Conservation (phyloP, 2,113 vertebrate genomes). For the Phalacrocorax pelagicus region DNA sequence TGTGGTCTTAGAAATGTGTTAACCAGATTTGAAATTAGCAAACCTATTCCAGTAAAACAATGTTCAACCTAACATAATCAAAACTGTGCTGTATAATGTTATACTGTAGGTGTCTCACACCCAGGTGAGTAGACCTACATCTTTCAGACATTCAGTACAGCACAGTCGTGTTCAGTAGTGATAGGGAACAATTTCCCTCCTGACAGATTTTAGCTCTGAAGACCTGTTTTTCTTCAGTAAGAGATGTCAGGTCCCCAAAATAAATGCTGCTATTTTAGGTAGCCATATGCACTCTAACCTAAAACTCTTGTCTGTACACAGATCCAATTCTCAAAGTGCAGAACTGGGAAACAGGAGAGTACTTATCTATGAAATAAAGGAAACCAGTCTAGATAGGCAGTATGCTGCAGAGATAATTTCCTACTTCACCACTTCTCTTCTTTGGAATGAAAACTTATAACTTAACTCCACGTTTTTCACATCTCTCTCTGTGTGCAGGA, state of each 20-base stretch:
- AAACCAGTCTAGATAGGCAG: background rate
- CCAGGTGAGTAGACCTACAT: background rate
- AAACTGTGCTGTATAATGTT: background rate
- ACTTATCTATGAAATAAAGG: background rate
- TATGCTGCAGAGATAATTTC: background rate
- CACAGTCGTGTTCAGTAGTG: background rate
- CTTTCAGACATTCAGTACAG: background rate
- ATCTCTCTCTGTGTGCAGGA: background rate
- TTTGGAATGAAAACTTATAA: background rate
- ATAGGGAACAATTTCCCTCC: background rate
- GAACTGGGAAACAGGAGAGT: background rate
- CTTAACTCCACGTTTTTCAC: background rate
- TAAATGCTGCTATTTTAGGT: background rate
- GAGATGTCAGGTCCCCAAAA: background rate
- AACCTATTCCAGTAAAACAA: background rate
- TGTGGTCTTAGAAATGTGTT: background rate
- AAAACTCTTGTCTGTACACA: background rate
- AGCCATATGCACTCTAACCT: background rate
- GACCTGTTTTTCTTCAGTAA: background rate
- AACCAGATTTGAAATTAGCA: background rate
- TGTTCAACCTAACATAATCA: background rate
- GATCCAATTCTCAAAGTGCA: background rate
- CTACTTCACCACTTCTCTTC: background rate
- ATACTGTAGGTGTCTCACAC: background rate
- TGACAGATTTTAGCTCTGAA: background rate